A percentile compares a stretch with the other conserved stretches of the same genome.
Conservation (phyloP, 2,888 invertebrate genomes). For the Lochmaea capreae region DNA sequence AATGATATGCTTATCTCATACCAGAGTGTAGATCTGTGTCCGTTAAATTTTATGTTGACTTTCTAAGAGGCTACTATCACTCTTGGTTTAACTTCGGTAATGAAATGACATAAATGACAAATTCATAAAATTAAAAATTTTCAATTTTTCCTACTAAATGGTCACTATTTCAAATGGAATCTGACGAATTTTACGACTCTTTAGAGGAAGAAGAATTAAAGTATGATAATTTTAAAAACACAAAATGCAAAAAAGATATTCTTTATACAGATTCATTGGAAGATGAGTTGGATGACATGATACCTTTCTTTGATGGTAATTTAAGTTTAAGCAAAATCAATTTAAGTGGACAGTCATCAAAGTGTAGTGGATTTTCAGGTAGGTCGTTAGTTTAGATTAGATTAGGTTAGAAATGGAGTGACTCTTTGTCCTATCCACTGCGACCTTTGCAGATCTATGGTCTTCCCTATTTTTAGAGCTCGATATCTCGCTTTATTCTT, state of each 20-base stretch:
- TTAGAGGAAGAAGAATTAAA: conserved; percentile 41
- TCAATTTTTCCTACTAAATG: background rate
- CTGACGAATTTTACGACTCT: conserved; percentile 45
- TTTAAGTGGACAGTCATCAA: conserved; percentile 21
- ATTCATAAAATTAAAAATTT: background rate
- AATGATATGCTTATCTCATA: too few species aligned
- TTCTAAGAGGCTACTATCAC: too few species aligned
- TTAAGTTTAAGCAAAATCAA: conserved; percentile 37
- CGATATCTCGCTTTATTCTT: too few species aligned
- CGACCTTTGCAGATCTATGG: too few species aligned
- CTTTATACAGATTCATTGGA: conserved; percentile 7
- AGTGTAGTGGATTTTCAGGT: conserved; percentile 9
- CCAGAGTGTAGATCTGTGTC: too few species aligned
- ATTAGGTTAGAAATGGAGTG: too few species aligned
- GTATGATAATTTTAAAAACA: conserved; percentile 16
- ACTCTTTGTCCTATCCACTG: too few species aligned
- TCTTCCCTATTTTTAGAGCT: too few species aligned
- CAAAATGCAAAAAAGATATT: background rate
- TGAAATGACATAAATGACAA: conserved; percentile 5
- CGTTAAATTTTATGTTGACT: too few species aligned
- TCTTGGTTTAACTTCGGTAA: background rate
- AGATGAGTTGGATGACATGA: conserved; percentile 28
- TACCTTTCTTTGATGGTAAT: conserved; percentile 40
- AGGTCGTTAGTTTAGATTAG: too few species aligned
- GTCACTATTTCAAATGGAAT: conserved; percentile 29